Base-by-base conservation (phyloP, 1,140 invertebrate genomes). In the Battus philenor region DNA sequence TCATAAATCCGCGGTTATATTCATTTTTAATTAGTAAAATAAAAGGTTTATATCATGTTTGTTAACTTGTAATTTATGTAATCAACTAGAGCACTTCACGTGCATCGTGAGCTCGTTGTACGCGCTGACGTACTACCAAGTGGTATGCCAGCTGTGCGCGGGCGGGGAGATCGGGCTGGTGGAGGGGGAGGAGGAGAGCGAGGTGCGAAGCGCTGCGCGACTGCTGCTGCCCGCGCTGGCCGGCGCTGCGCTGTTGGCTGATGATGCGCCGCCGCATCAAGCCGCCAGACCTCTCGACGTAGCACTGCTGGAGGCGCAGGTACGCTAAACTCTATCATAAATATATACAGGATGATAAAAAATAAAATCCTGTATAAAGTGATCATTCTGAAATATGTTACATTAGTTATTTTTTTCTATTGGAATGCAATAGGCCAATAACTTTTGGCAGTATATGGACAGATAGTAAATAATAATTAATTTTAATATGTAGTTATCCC, bases 41-140 rank as follows among this genome's bases (percentile, higher is more conserved):
- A n/a, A n/a, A n/a, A n/a, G n/a, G n/a, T n/a, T n/a, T n/a, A n/a
- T n/a, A n/a, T n/a, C n/a, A n/a, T n/a, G n/a, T n/a, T n/a, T n/a
- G n/a, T 17, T 39, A 24, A 15, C 2, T 24, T 9, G 16, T 29
- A 10, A 7, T 17, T 26, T 12, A 2, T 10, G 7, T n/a, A 27
- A 34, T 27, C 1, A n/a, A n/a, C n/a, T 80, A 96, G 95, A 91
- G 12, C 96, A 97, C 75, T 97, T 95, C 74, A 93, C 91, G 4
- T 92, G 92, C 65, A 90, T 97, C 49, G 92, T 97, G 0, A 92
- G 93, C 69, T 90, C 93, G 53, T 83, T 97, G 20, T 98, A 96
- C 86, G 96, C 97, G 85, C 87, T 97, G 26, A 86, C 93, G 27
- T 97, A 95, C 80, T 93, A 97, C 73, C 95, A 98, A 90, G 91